phyloP scores from a whole-genome alignment of 2,113 vertebrate genomes.

The Paraplagusia blochii region DNA sequence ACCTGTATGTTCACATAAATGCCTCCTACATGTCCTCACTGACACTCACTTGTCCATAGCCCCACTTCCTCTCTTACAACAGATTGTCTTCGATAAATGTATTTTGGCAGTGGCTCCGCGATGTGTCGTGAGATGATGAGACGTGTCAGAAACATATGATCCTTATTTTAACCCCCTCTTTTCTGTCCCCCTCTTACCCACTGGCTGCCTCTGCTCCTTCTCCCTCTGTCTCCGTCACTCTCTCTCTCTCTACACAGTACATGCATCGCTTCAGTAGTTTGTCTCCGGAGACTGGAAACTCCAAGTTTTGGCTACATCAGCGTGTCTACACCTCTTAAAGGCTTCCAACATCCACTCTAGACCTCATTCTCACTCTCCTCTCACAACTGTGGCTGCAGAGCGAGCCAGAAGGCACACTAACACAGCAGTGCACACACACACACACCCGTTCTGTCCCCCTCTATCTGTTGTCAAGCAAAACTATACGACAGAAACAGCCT shows the following conservation, averaged over 20 bases:
- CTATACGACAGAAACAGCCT: constrained; percentile 78
- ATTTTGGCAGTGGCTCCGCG: constrained; percentile 49
- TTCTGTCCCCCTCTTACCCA: not conserved
- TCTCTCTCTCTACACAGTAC: constrained; percentile 6
- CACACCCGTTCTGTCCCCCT: constrained; percentile 19
- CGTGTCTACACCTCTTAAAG: constrained; percentile 64
- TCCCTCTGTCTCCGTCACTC: constrained; percentile 10
- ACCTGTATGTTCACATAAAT: constrained; percentile 38
- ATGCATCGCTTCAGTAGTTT: constrained; percentile 35
- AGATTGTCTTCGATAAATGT: constrained; percentile 58
- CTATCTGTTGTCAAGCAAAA: constrained; percentile 44
- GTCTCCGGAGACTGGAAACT: constrained; percentile 45
- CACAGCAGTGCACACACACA: constrained; percentile 13
- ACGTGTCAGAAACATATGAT: constrained; percentile 75
- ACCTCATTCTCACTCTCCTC: constrained; percentile 58
- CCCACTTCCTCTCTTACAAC: constrained; percentile 35
- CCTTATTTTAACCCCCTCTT: constrained; percentile 48
- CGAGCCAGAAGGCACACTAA: constrained; percentile 25
- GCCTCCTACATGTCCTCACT: constrained; percentile 2
- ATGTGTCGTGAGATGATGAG: constrained; percentile 62
- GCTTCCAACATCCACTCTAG: constrained; percentile 52
- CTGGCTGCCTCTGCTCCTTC: not conserved
- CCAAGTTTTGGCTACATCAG: constrained; percentile 61
- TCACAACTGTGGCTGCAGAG: constrained; percentile 41
- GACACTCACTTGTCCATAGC: constrained; percentile 23